Evolutionary conservation across 1,140 invertebrate genomes (phyloP), one percentile per base, ranked within the genome.

Genomic region (Anthonomus grandis): DNA sequence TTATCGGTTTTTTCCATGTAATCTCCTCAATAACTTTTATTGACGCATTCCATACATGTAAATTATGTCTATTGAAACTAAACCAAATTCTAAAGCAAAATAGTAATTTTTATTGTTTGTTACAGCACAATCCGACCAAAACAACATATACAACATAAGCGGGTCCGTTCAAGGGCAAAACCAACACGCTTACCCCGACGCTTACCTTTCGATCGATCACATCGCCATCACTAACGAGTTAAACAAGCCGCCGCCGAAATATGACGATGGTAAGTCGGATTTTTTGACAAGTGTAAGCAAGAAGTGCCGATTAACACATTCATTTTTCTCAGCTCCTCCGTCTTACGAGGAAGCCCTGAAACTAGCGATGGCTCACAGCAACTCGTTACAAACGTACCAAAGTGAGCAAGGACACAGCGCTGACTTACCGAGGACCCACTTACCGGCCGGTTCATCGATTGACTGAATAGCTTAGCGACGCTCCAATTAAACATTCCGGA

Each of bases 201-300:
- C 55, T 1, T 54, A 57, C 37, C 41, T 62, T 9, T 58, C 60
- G 4, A 27, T 58, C 19, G 60, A 62, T 5, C 60, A 62, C 36
- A 58, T 62, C 25, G 50, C 18, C 10, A 38, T 62, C 10, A 44
- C 39, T 17, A 58, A 62, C 31, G 46, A 62, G 18, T 21, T 62
- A 22, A 62, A 62, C 27, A 62, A 62, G 31, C 51, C 60, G 5
- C 51, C 60, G 5, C 50, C 49, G 23, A 46, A 45, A 37, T 60
- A 57, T 22, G 47, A 54, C 44, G 60, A 62, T 27, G 60, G 60
- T 62, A 54, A 58, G 42, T 50, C n/a, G n/a, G n/a, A n/a, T n/a
- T n/a, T n/a, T n/a, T n/a, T n/a, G n/a, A n/a, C n/a, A n/a, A n/a
- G n/a, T 0, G 17, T 12, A 12, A 52, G 15, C 13, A 37, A 49